phyloP scores from a whole-genome alignment of 2,113 vertebrate genomes.

The Poecilia latipinna region DNA sequence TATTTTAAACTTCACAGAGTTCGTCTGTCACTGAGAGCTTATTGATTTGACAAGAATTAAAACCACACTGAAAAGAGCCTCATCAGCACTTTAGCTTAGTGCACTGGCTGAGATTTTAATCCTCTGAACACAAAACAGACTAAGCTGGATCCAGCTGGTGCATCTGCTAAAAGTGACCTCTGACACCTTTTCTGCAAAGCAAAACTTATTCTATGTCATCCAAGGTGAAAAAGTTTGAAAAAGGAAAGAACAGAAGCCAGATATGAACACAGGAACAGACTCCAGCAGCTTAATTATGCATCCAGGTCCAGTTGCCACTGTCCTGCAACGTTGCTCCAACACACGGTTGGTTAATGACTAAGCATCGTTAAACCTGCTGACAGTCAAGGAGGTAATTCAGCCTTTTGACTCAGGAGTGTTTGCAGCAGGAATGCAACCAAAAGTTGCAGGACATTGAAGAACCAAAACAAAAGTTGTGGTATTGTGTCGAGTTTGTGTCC shows the following conservation, averaged over 20 bases:
- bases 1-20: constrained; percentile 26
- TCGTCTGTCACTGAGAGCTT: constrained; percentile 15
- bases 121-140: constrained; percentile 57
- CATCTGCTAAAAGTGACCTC: constrained; percentile 54
- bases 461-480: constrained; percentile 1
- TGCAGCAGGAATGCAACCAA: no score
- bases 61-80: constrained; percentile 35
- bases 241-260: constrained; percentile 7
- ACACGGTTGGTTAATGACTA: no score
- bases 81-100: constrained; percentile 37
- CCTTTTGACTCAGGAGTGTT: no score
- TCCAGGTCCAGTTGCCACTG: constrained; percentile 7
- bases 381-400: no score
- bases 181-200: constrained; percentile 44
- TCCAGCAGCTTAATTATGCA: constrained; percentile 62
- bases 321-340: no score
- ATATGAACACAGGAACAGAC: constrained; percentile 14
- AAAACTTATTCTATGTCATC: constrained; percentile 71
- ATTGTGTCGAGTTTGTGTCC: constrained; percentile 3
- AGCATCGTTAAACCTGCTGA: no score
- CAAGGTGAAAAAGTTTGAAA: constrained; percentile 59
- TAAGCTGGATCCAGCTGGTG: constrained; percentile 51
- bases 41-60: constrained; percentile 33
- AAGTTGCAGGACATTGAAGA: background rate
- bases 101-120: constrained; percentile 24